phyloP scores from a whole-genome alignment of 1,140 invertebrate species.

The Grapholita molesta region DNA sequence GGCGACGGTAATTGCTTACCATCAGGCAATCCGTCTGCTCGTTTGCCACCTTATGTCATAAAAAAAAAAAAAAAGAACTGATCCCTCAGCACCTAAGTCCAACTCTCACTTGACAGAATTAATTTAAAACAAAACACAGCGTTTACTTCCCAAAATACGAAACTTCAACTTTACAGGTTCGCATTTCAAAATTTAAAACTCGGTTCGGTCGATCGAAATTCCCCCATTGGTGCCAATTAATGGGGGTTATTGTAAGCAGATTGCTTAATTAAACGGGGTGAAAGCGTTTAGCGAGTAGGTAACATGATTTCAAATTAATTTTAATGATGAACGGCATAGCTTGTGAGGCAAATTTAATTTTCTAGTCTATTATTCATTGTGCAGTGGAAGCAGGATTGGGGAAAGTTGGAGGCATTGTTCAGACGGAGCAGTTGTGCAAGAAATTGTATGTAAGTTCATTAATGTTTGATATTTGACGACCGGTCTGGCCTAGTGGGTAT shows the following conservation, averaged over 20 bases:
- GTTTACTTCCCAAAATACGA: neutral
- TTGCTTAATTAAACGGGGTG: slow-evolving; percentile 73
- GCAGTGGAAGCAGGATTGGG: slow-evolving; percentile 17
- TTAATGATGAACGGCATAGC: slow-evolving; percentile 60
- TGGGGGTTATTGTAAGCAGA: slow-evolving; percentile 71
- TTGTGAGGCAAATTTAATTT: slow-evolving; percentile 42
- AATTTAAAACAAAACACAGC: neutral
- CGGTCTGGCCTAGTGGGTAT: no score
- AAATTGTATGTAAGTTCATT: neutral
- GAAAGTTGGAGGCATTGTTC: slow-evolving; percentile 1
- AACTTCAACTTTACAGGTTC: slow-evolving; percentile 21
- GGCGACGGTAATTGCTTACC: no score
- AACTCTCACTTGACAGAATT: neutral
- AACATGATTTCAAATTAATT: slow-evolving; percentile 70
- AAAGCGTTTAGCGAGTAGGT: slow-evolving; percentile 55
- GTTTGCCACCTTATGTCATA: no score
- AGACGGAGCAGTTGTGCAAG: neutral
- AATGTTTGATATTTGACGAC: neutral
- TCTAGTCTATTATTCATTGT: slow-evolving; percentile 33
- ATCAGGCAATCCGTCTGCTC: no score
- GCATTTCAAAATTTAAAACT: slow-evolving; percentile 42
- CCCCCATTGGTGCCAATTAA: slow-evolving; percentile 70
- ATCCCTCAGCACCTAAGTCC: no score
- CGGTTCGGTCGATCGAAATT: slow-evolving; percentile 39
- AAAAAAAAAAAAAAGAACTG: neutral